Evolutionary conservation across 2,113 vertebrate species (phyloP).

Genomic region (Bucco capensis): DNA sequence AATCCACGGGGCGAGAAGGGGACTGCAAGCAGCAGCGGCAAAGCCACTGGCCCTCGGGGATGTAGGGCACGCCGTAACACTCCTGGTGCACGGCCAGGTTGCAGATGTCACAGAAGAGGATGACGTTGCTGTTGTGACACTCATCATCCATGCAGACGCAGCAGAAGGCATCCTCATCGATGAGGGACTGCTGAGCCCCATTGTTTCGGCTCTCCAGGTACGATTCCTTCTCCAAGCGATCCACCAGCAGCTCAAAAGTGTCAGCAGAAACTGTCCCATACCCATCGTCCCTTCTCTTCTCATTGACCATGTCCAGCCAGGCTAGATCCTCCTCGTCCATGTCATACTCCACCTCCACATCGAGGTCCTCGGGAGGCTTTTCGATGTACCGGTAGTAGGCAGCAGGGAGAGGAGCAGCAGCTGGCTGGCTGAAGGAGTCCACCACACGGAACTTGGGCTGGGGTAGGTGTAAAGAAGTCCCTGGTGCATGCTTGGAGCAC

Average conservation of each 20-base stretch:
- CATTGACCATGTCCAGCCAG: constrained; percentile 94
- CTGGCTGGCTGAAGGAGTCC: constrained; percentile 78
- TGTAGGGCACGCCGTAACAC: constrained; percentile 95
- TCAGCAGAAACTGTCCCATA: constrained; percentile 83
- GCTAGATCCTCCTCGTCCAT: constrained; percentile 96
- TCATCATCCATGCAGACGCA: constrained; percentile 98
- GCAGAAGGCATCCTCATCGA: constrained; percentile 96
- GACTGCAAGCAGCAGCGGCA: constrained; percentile 97
- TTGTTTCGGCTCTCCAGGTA: constrained; percentile 88
- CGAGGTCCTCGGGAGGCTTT: constrained; percentile 84
- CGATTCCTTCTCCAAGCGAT: constrained; percentile 92
- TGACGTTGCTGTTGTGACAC: constrained; percentile 98
- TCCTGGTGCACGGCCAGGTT: constrained; percentile 98
- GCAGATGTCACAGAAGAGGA: constrained; percentile 97
- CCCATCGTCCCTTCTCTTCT: constrained; percentile 82
- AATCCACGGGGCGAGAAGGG: constrained; percentile 91
- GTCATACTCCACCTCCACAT: constrained; percentile 90
- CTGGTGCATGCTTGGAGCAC: constrained; percentile 70
- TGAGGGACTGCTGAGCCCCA: constrained; percentile 81
- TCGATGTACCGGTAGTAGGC: constrained; percentile 93
- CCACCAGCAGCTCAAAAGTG: constrained; percentile 90
- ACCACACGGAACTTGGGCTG: constrained; percentile 87
- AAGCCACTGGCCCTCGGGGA: constrained; percentile 97
- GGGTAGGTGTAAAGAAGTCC: constrained; percentile 77
- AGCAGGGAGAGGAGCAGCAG: constrained; percentile 79